These are phyloP conservation scores for Watsonalla binaria DNA, from an alignment of 2,888 invertebrate species.

Conservation along the genomic window DNA sequence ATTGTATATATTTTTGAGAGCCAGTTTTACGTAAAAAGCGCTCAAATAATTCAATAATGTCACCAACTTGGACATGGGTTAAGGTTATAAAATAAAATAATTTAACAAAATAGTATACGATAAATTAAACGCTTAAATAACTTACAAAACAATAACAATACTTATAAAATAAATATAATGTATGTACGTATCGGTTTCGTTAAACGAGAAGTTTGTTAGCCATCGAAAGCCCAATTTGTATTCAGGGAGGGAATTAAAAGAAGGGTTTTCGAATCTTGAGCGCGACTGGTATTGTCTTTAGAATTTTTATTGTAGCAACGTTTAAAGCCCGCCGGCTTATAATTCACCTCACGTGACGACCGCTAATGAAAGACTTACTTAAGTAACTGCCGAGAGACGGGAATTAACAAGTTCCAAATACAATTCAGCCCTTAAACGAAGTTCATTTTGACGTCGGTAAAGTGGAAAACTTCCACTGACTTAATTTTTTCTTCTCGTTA, in stretches of 20 bases:
- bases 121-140: too few species aligned
- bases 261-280: slow-evolving; percentile 43
- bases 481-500: slow-evolving; percentile 43
- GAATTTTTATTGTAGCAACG: slow-evolving; percentile 45
- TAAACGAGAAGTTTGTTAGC: slow-evolving; percentile 37
- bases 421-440: slow-evolving; percentile 70
- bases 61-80: too few species aligned
- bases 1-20: slow-evolving; percentile 13
- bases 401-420: slow-evolving; percentile 75
- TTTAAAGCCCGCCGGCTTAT: slow-evolving; percentile 49
- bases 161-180: slow-evolving; percentile 19
- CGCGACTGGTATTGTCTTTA: slow-evolving; percentile 44
- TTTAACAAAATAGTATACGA: too few species aligned
- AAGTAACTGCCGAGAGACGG: slow-evolving; percentile 63
- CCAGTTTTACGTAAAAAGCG: not conserved
- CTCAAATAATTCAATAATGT: too few species aligned
- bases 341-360: slow-evolving; percentile 68
- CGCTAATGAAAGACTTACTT: slow-evolving; percentile 76
- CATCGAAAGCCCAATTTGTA: slow-evolving; percentile 36
- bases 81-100: too few species aligned
- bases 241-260: slow-evolving; percentile 30
- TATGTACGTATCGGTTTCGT: slow-evolving; percentile 20
- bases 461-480: slow-evolving; percentile 66
- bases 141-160: slow-evolving; percentile 24
- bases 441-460: slow-evolving; percentile 67